A percentile compares a stretch with the other conserved stretches of the same genome.
Conservation (phyloP, 2,113 vertebrate species). For the Alligator sinensis region DNA sequence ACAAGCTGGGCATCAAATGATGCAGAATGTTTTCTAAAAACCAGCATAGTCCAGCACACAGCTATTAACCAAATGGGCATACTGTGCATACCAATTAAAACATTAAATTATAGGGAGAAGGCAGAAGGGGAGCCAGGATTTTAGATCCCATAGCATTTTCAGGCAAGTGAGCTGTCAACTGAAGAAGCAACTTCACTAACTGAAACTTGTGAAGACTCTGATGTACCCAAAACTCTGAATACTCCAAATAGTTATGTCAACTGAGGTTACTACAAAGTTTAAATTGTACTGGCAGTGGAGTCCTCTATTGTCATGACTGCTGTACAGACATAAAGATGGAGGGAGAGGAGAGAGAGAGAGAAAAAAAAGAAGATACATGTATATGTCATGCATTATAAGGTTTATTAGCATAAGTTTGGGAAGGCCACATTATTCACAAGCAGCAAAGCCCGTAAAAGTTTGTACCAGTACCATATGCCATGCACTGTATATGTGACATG, state of each 20-base stretch:
- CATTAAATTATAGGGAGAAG: constrained; percentile 59
- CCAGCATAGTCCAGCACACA: constrained; percentile 42
- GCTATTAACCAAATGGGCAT: constrained; percentile 39
- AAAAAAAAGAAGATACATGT: neutral
- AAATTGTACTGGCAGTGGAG: constrained; percentile 47
- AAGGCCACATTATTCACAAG: neutral
- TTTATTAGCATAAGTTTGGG: neutral
- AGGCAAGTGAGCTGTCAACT: constrained; percentile 53
- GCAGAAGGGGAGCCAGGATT: constrained; percentile 38
- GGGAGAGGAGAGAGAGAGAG: neutral
- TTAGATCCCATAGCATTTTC: constrained; percentile 57
- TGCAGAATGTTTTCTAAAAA: constrained; percentile 16
- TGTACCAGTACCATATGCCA: too few relatives aligned
- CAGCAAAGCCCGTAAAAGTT: neutral
- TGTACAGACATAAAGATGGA: neutral
- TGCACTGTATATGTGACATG: too few relatives aligned
- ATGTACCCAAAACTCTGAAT: constrained; percentile 21
- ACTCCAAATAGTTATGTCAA: constrained; percentile 37
- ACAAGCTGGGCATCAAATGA: neutral
- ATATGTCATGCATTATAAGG: neutral
- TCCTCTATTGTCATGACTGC: constrained; percentile 51
- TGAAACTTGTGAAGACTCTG: constrained; percentile 51
- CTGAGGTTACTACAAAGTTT: constrained; percentile 39
- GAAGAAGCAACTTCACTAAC: constrained; percentile 28
- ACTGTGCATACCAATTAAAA: constrained; percentile 50